Evolutionary conservation across 2,113 vertebrate genomes (phyloP), one percentile per base, ranked within the genome.

Genomic region (Narcine bancroftii): DNA sequence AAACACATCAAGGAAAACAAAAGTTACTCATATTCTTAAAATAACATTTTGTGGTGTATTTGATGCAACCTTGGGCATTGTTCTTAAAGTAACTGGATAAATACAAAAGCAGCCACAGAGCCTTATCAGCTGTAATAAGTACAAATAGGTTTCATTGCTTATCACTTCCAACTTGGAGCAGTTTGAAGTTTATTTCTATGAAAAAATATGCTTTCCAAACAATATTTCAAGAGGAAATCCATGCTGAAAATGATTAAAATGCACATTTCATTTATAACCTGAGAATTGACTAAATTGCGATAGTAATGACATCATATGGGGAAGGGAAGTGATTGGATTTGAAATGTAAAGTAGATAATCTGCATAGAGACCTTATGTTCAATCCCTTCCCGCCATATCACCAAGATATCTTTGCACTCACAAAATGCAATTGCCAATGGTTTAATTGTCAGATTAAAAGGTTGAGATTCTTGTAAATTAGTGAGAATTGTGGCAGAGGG

Each of bases 221-320:
- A 87, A 60, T 87, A 87, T 63, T 87, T 87, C 83, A 60, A 56
- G n/a, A 21, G 53, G 17, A 87, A 36, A 87, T 11, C 47, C 26
- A 60, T 63, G 63, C 53, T 60, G 33, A 87, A 87, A 53, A 60
- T 60, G 56, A 87, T 13, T n/a, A 87, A 87, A 87, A 87, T 87
- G 50, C n/a, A n/a, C n/a, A n/a, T n/a, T n/a, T n/a, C n/a, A n/a
- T n/a, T n/a, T n/a, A n/a, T n/a, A n/a, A n/a, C n/a, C n/a, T n/a
- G n/a, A n/a, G n/a, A n/a, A n/a, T n/a, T n/a, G n/a, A n/a, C n/a
- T n/a, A n/a, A n/a, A n/a, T n/a, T n/a, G n/a, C n/a, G n/a, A n/a
- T n/a, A n/a, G n/a, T n/a, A n/a, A n/a, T n/a, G n/a, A n/a, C n/a
- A n/a, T n/a, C n/a, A n/a, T n/a, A n/a, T n/a, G n/a, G n/a, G n/a